Evolutionary conservation across 2,113 vertebrate genomes (phyloP), one percentile per base, ranked within the genome.

Genomic region (Melozone crissalis): DNA sequence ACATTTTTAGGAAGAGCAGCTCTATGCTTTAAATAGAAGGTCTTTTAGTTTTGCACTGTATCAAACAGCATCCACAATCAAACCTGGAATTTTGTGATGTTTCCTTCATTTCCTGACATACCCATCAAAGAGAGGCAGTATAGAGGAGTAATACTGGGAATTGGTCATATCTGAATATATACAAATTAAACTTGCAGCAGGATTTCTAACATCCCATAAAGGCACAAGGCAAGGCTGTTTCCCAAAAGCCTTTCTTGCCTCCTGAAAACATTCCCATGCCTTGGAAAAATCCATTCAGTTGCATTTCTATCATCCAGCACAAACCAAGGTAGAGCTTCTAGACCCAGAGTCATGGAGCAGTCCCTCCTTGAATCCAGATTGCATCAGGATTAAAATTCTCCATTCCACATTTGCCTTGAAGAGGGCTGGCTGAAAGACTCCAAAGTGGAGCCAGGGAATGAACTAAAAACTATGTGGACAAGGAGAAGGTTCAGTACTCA

Each of bases 111-210:
- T 65, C 18, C 4, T 82, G 43, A 23, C 6, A 11, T 12, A 13
- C 7, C 15, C 81, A 6, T 59, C 27, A 46, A 30, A 77, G 23
- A 58, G 39, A 33, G 5, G 15, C 33, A 84, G 9, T 7, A 14
- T 1, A 12, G 15, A 59, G 35, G 30, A 62, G 4, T 3, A 43
- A 11, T 43, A 10, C 0, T 39, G 59, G 30, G 16, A 49, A 8
- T 20, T 1, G 0, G 8, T 59, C 9, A 7, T 20, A 54, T n/a
- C 8, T n/a, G 52, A 67, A 78, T n/a, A 33, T 19, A 10, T 8
- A 15, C 4, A 57, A 44, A 66, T 57, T 75, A 54, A 72, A 44
- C n/a, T 75, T 76, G 8, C 15, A 59, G 54, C 27, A 49, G 15
- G 11, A 65, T 72, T 82, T 79, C 44, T 61, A 19, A 37, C 16